Evolutionary conservation across 2,113 vertebrate species (phyloP).

Genomic region (Stegastes partitus): DNA sequence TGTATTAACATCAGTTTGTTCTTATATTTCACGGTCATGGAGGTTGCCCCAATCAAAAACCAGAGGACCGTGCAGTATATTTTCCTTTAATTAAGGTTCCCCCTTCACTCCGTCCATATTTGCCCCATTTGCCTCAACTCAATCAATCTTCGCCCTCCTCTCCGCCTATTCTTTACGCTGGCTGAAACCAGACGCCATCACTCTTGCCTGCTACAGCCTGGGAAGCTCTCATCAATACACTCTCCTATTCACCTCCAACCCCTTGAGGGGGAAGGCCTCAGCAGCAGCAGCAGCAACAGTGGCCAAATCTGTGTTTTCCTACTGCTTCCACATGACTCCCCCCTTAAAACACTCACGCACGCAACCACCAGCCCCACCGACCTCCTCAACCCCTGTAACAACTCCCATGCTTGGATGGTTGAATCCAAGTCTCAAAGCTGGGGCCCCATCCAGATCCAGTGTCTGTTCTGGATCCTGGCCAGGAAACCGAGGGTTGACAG

Average conservation of each 20-base stretch:
- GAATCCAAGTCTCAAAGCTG: constrained; percentile 47
- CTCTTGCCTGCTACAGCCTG: constrained; percentile 52
- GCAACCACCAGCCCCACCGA: constrained; percentile 25
- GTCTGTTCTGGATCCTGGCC: constrained; percentile 72
- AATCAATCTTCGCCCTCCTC: constrained; percentile 51
- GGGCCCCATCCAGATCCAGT: constrained; percentile 64
- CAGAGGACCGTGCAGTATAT: constrained; percentile 5
- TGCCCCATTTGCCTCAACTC: constrained; percentile 39
- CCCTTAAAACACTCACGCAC: constrained; percentile 18
- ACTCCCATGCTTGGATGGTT: constrained; percentile 57
- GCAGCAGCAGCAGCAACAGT: constrained; percentile 43
- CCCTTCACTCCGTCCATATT: constrained; percentile 23
- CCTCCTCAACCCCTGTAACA: constrained; percentile 56
- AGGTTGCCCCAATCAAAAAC: constrained; percentile 33
- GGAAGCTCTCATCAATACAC: constrained; percentile 59
- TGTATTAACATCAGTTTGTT: too few relatives aligned
- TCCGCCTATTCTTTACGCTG: constrained; percentile 30
- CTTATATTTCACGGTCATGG: neutral
- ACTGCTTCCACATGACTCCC: constrained; percentile 34
- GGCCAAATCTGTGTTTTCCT: constrained; percentile 57
- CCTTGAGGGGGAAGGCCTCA: constrained; percentile 32
- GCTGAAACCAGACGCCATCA: constrained; percentile 69
- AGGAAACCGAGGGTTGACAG: constrained; percentile 58
- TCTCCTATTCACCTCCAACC: constrained; percentile 57
- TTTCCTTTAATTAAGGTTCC: constrained; percentile 23